Conservation (phyloP, 1,140 invertebrate species). For the Papilio polytes region DNA sequence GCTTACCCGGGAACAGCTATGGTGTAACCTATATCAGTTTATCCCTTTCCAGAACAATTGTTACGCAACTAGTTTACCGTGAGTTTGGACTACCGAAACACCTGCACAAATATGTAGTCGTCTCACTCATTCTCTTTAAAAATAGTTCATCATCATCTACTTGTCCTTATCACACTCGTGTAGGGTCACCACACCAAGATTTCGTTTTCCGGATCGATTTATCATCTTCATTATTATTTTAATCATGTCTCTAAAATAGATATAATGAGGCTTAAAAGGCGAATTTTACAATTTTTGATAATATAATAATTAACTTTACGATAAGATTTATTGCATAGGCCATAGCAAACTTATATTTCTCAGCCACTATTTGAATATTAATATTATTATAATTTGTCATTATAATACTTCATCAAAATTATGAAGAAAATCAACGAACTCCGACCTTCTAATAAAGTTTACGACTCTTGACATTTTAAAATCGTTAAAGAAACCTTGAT, state of each 20-base stretch:
- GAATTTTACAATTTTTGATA: neutral
- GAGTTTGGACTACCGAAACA: neutral
- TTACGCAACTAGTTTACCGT: neutral
- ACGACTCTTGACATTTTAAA: conserved; percentile 22
- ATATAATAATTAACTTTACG: neutral
- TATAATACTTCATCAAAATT: neutral
- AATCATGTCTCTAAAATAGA: no score
- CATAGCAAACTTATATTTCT: neutral
- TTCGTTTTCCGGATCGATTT: neutral
- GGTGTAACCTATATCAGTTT: neutral
- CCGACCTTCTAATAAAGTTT: conserved; percentile 16
- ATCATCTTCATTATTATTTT: neutral
- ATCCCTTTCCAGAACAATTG: neutral
- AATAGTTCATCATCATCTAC: neutral
- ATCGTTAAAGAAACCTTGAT: neutral
- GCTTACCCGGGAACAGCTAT: conserved; percentile 46
- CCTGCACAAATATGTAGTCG: neutral
- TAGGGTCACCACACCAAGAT: neutral
- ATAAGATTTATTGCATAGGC: neutral
- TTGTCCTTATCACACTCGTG: neutral
- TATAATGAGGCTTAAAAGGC: no score
- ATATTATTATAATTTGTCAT: neutral
- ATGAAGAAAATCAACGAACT: conserved; percentile 6
- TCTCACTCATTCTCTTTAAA: neutral
- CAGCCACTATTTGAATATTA: neutral